Evolutionary conservation across 92 coral and sea anemone genomes (phyloP).

Genomic region (Porites evermanni): DNA sequence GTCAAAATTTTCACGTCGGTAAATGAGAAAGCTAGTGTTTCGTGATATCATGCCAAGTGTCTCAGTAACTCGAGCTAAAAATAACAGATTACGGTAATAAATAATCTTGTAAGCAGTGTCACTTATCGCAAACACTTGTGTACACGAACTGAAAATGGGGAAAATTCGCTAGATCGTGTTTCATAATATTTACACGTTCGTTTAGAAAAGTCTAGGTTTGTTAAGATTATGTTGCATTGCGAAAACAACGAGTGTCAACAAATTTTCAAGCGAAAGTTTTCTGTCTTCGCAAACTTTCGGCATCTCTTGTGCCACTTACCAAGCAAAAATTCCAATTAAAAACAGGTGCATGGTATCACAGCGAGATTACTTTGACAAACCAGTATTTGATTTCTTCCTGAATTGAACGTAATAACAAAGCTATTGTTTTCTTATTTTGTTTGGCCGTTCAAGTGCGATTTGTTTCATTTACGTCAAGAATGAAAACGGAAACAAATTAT

Average conservation of each 20-base stretch:
- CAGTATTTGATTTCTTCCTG: conserved; percentile 44
- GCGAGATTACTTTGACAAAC: conserved; percentile 13
- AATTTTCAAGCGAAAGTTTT: background rate
- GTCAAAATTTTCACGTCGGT: conserved; percentile 29
- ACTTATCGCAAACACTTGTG: conserved; percentile 42
- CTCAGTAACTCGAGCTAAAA: conserved; percentile 37
- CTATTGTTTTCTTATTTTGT: conserved; percentile 25
- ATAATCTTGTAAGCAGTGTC: conserved; percentile 28
- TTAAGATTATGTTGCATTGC: conserved; percentile 3
- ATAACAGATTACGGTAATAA: conserved; percentile 44
- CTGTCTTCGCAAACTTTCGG: background rate
- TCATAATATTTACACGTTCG: conserved; percentile 29
- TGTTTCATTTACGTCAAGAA: background rate
- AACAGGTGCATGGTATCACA: conserved; percentile 30
- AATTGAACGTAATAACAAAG: conserved; percentile 24
- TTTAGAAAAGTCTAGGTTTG: conserved; percentile 17
- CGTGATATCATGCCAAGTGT: conserved; percentile 35
- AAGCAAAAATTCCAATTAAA: conserved; percentile 25
- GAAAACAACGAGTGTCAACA: background rate
- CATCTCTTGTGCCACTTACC: background rate
- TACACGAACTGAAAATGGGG: conserved; percentile 10
- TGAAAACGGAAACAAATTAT: conserved; percentile 11
- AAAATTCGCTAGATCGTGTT: conserved; percentile 33
- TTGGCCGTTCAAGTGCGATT: conserved; percentile 15
- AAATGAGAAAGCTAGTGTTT: conserved; percentile 2